These are phyloP conservation scores for Dolichallabes microphthalmus DNA, from an alignment of 2,113 vertebrate species.

Conservation along the genomic window DNA sequence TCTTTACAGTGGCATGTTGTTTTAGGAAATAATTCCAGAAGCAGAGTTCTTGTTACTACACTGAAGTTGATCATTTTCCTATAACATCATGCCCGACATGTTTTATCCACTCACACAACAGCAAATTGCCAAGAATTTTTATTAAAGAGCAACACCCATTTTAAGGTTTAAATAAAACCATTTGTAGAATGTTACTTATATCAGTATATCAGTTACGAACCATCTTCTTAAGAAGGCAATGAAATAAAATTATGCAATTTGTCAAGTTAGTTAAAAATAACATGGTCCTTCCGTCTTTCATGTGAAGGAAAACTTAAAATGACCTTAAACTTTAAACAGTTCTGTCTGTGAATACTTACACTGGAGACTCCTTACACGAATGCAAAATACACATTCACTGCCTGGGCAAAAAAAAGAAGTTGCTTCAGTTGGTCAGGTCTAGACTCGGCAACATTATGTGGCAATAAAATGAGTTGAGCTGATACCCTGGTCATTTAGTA, in stretches of 20 bases:
- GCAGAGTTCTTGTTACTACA: neutral
- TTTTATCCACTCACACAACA: neutral
- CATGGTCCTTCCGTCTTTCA: neutral
- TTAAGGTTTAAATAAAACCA: no score
- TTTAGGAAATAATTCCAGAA: neutral
- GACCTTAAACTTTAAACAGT: neutral
- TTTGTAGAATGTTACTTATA: neutral
- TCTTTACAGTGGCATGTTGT: conserved; percentile 6
- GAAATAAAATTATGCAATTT: neutral
- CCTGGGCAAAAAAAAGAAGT: no score
- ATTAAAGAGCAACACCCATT: neutral
- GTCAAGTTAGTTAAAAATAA: neutral
- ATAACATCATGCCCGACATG: neutral
- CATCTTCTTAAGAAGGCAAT: neutral
- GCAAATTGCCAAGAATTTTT: neutral
- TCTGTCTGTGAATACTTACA: neutral
- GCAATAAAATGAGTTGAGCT: no score
- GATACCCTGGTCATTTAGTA: no score
- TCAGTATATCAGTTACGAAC: neutral
- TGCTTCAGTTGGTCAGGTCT: no score
- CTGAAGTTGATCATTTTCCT: neutral
- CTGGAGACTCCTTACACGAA: neutral
- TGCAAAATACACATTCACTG: neutral
- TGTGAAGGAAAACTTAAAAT: neutral
- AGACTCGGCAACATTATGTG: no score